phyloP scores from a whole-genome alignment of 2,797 vertebrate genomes.

The Psittacula echo region DNA sequence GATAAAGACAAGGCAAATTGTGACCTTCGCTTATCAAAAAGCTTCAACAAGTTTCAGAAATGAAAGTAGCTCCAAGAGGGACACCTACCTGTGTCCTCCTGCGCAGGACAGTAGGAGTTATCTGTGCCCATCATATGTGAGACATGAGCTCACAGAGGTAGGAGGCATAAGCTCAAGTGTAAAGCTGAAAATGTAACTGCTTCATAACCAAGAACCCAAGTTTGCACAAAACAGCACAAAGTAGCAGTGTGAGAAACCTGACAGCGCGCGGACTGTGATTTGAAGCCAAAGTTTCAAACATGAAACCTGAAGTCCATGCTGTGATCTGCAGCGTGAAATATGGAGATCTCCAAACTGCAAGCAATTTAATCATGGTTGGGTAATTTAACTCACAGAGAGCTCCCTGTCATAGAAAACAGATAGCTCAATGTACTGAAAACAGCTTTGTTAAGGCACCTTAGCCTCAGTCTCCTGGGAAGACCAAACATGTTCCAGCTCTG shows the following conservation, averaged over 20 bases:
- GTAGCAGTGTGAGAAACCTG: neutral
- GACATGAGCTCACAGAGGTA: neutral
- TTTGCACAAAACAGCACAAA: neutral
- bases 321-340: neutral
- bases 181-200: neutral
- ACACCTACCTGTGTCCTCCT: neutral
- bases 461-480: neutral
- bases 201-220: neutral
- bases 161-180: neutral
- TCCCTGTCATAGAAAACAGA: neutral
- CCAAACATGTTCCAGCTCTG: neutral
- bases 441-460: neutral
- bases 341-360: neutral
- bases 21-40: neutral
- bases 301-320: neutral
- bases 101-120: neutral
- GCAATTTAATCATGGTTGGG: neutral
- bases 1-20: neutral
- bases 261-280: neutral
- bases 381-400: neutral
- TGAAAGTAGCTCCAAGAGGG: neutral
- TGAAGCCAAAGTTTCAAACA: neutral
- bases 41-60: neutral
- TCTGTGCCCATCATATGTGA: neutral
- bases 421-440: rapidly evolving